Evolutionary conservation across 2,797 vertebrate genomes (phyloP).

Genomic region (Phrynocephalus forsythii): DNA sequence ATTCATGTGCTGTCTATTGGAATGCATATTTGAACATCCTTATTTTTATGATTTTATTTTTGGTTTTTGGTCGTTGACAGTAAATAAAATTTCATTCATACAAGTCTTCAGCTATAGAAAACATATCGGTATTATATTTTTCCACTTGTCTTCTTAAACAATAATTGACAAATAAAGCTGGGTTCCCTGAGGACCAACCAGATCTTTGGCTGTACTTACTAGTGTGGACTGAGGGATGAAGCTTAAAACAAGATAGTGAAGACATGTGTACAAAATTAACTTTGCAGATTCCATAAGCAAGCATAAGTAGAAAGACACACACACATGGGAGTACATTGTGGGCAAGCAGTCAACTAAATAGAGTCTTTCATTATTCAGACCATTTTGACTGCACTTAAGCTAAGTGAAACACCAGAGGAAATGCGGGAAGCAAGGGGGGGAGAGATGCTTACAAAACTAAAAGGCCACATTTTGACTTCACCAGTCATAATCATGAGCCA

Average conservation of each 20-base stretch:
- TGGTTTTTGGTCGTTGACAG: no score
- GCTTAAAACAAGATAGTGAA: slow-evolving; percentile 18
- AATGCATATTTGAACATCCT: no score
- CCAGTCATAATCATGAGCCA: slow-evolving; percentile 41
- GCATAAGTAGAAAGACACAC: slow-evolving; percentile 33
- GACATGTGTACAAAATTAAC: slow-evolving; percentile 35
- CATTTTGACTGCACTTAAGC: slow-evolving; percentile 46
- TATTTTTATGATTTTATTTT: no score
- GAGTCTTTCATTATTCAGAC: slow-evolving; percentile 39
- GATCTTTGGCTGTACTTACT: not conserved
- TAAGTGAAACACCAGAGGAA: slow-evolving; percentile 42
- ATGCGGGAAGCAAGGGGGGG: not conserved
- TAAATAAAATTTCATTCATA: no score
- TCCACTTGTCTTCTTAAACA: not conserved
- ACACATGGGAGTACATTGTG: slow-evolving; percentile 40
- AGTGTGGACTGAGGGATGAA: not conserved
- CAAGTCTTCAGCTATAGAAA: not conserved
- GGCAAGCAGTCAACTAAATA: slow-evolving; percentile 36
- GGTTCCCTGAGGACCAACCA: slow-evolving; percentile 23
- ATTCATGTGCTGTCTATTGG: no score
- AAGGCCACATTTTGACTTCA: slow-evolving; percentile 44
- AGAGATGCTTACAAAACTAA: slow-evolving; percentile 48
- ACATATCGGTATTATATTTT: not conserved
- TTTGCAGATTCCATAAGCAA: slow-evolving; percentile 11
- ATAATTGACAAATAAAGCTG: slow-evolving; percentile 28